Evolutionary conservation across 2,888 invertebrate species (phyloP), one percentile per base, ranked within the genome.

Genomic region (Opisthograptis luteolata): DNA sequence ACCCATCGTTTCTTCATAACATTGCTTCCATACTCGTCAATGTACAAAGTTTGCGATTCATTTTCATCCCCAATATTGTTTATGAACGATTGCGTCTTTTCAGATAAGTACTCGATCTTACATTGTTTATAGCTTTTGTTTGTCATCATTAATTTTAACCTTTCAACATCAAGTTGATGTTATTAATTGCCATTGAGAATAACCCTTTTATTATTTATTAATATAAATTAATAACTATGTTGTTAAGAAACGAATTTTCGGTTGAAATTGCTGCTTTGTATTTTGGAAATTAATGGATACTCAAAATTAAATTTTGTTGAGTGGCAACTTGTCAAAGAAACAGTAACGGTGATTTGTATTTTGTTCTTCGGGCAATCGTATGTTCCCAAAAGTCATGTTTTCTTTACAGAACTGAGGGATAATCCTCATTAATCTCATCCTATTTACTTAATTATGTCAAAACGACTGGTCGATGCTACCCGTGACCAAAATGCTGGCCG

Each of bases 291-390:
- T 63, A 61, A 66, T 64, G 60, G 60, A 50, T 58, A 59, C 61
- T 58, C 50, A 32, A 62, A 60, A 66, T 66, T 66, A 63, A 61
- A 54, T 61, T 61, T 58, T 53, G 59, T 39, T 51, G 50, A 60
- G 55, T 48, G 54, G 39, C 37, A 28, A 39, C 17, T 17, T 22
- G n/a, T 17, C 9, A 3, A 17, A 30, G 4, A 32, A 37, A 14
- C 40, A 40, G 40, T 51, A 40, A 24, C 12, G n/a, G 15, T 14
- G 4, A 19, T 17, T 5, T 32, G 4, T 10, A 3, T 22, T 7
- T 22, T 8, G n/a, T n/a, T 20, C 6, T 5, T 22, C 5, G 2
- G n/a, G n/a, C 22, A 22, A 22, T 22, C 1, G 2, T 5, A 8
- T 6, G n/a, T n/a, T 22, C 22, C 6, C n/a, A 22, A 1, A 14